These are phyloP conservation scores for Cryptocephalus primarius DNA, from an alignment of 2,888 invertebrate genomes.

Conservation along the genomic window DNA sequence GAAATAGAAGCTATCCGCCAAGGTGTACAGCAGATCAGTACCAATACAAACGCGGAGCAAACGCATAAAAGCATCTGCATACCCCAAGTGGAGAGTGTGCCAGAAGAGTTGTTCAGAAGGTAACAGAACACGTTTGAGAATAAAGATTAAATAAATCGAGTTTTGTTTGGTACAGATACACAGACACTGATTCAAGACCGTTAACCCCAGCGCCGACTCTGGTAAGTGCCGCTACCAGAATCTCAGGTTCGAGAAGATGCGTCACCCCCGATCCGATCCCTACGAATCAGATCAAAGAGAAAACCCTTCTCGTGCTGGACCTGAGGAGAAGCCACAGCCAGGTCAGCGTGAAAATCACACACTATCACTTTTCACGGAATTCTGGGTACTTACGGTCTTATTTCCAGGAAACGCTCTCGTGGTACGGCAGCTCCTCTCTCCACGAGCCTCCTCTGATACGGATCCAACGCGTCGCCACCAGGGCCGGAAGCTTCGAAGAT, in stretches of 20 bases:
- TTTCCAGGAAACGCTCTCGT: conserved; percentile 40
- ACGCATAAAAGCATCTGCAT: conserved; percentile 6
- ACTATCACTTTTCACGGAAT: no score
- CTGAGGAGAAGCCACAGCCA: conserved; percentile 57
- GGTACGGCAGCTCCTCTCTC: conserved; percentile 37
- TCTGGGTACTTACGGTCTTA: background rate
- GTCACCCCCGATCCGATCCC: conserved; percentile 60
- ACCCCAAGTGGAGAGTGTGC: conserved; percentile 49
- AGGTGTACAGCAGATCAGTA: conserved; percentile 25
- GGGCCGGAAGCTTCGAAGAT: conserved; percentile 20
- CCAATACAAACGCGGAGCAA: conserved; percentile 18
- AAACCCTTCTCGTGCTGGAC: conserved; percentile 63
- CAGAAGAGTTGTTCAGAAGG: conserved; percentile 63
- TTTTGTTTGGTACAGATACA: conserved; percentile 46
- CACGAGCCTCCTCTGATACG: conserved; percentile 35
- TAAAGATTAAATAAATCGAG: background rate
- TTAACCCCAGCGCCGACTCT: conserved; percentile 70
- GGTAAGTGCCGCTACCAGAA: conserved; percentile 59
- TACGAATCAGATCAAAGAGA: conserved; percentile 37
- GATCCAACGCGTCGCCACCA: conserved; percentile 26
- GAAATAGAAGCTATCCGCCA: conserved; percentile 33
- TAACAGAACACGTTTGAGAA: conserved; percentile 15
- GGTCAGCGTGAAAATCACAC: conserved; percentile 29
- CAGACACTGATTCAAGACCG: conserved; percentile 76
- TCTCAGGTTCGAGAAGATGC: conserved; percentile 54